Conservation (phyloP, 2,797 vertebrate species). For the Gadopsis marmoratus region DNA sequence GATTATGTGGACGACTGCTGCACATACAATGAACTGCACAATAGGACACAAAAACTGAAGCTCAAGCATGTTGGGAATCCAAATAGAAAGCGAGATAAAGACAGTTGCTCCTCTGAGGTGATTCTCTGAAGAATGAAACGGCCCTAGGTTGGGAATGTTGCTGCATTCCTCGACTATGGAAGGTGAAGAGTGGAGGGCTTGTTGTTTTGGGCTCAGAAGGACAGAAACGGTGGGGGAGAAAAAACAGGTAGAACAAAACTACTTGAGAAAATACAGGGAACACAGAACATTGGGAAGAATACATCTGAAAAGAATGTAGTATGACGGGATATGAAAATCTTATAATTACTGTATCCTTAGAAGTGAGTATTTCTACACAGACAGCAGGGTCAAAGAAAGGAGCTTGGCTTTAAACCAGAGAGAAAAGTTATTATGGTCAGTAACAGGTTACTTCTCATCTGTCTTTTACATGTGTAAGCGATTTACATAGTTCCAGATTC, state of each 20-base stretch:
- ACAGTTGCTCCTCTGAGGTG: slow-evolving; percentile 44
- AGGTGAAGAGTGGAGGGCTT: slow-evolving; percentile 61
- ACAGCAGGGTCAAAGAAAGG: neutral
- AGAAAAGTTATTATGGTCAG: neutral
- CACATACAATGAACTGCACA: neutral
- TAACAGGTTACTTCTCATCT: slow-evolving; percentile 7
- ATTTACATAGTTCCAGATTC: neutral
- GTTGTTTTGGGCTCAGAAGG: slow-evolving; percentile 37
- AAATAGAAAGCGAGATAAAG: slow-evolving; percentile 52
- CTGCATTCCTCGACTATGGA: slow-evolving; percentile 73
- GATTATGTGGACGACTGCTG: neutral
- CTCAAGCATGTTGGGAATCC: neutral
- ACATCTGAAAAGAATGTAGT: neutral
- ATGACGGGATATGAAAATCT: neutral
- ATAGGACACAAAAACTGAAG: neutral
- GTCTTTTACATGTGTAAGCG: neutral
- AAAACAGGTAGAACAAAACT: slow-evolving; percentile 19
- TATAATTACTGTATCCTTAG: neutral
- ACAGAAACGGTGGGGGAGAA: slow-evolving; percentile 6
- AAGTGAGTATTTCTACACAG: neutral
- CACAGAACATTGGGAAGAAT: neutral
- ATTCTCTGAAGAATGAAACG: slow-evolving; percentile 65
- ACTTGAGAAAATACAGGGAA: slow-evolving; percentile 12
- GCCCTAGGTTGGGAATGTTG: slow-evolving; percentile 75
- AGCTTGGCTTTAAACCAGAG: neutral